A percentile compares a stretch with the other conserved stretches of the same genome.
phyloP scores from a whole-genome alignment of 2,888 invertebrate genomes.

The Chromoteleia sp. region DNA sequence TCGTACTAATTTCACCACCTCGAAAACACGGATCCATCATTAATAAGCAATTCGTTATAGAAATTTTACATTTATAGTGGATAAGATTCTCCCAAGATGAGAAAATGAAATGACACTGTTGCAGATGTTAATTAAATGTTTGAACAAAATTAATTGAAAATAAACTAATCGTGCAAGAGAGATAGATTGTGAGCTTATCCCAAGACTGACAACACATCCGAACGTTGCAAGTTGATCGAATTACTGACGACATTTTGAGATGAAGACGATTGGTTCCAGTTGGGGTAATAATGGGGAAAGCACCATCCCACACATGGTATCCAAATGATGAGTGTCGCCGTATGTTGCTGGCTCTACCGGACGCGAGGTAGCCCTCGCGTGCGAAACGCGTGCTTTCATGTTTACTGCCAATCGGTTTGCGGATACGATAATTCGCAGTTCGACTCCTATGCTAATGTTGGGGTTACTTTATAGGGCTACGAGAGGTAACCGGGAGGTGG shows the following conservation, averaged over 20 bases:
- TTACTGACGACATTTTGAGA: not conserved
- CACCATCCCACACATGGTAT: not conserved
- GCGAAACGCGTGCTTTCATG: conserved; percentile 32
- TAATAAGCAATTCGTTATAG: too few species aligned
- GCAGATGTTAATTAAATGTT: too few species aligned
- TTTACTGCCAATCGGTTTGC: conserved; percentile 21
- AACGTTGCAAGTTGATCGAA: not conserved
- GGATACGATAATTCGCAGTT: conserved; percentile 40
- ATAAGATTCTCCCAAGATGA: too few species aligned
- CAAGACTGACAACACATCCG: too few species aligned
- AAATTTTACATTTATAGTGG: too few species aligned
- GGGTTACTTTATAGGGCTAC: conserved; percentile 4
- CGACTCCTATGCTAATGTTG: conserved; percentile 15
- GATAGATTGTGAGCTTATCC: too few species aligned
- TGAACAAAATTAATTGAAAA: too few species aligned
- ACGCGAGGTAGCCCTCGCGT: conserved; percentile 27
- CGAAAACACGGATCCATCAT: too few species aligned
- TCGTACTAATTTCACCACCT: too few species aligned
- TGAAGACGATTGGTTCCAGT: too few species aligned
- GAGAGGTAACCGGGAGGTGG: not conserved
- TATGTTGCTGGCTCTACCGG: conserved; percentile 9
- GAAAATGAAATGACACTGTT: too few species aligned
- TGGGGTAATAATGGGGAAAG: not conserved
- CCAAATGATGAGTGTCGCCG: conserved; percentile 7
- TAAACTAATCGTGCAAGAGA: too few species aligned